Conservation (phyloP, 2,888 invertebrate genomes). For the Nomada hirtipes region DNA sequence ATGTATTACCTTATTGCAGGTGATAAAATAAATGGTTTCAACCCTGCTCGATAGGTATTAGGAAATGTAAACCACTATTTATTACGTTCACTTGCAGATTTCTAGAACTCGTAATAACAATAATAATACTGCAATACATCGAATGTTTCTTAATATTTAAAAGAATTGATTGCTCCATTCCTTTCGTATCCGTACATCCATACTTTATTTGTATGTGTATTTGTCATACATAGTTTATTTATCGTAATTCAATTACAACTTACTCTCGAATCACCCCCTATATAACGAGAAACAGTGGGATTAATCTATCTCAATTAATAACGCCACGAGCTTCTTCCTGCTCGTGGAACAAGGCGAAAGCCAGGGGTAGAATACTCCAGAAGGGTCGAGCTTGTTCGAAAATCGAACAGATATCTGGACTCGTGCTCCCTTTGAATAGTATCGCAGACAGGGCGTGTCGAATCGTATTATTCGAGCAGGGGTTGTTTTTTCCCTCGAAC, state of each 20-base stretch:
- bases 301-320: neutral
- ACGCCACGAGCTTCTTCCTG: neutral
- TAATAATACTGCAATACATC: too few species aligned
- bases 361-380: conserved; percentile 19
- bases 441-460: neutral
- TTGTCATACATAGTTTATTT: too few species aligned
- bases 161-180: too few species aligned
- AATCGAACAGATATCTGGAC: neutral
- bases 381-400: neutral
- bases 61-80: too few species aligned
- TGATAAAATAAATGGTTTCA: too few species aligned
- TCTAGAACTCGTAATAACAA: too few species aligned
- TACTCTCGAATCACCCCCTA: neutral
- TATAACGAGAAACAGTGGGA: neutral
- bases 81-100: too few species aligned
- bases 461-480: neutral
- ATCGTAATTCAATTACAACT: neutral
- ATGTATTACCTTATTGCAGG: too few species aligned
- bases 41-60: too few species aligned
- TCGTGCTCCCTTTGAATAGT: neutral
- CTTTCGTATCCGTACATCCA: too few species aligned
- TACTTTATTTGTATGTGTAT: too few species aligned
- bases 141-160: too few species aligned
- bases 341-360: neutral
- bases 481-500: neutral